Evolutionary conservation across 2,797 vertebrate genomes (phyloP).

Genomic region (Phrynocephalus forsythii): DNA sequence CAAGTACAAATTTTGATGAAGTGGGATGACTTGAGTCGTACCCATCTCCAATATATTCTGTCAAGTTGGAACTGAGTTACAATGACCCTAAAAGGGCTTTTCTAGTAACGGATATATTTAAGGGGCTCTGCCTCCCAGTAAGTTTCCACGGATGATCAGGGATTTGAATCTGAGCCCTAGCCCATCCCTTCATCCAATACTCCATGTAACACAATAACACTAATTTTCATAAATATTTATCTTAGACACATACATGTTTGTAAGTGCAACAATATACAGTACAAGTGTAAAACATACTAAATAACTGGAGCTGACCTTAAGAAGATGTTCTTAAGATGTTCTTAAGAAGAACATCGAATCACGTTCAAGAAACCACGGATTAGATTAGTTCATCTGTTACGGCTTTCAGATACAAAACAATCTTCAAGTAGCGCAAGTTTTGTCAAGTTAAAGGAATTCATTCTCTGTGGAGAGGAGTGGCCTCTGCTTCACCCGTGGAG

Average conservation of each 20-base stretch:
- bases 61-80: too few relatives aligned
- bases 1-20: too few relatives aligned
- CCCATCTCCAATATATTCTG: too few relatives aligned
- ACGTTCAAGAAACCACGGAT: neutral
- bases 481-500: too few relatives aligned
- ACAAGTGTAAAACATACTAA: slow-evolving; percentile 4
- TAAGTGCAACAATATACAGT: neutral
- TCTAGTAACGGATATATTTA: too few relatives aligned
- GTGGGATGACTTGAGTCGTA: too few relatives aligned
- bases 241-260: neutral
- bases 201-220: too few relatives aligned
- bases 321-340: neutral
- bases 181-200: too few relatives aligned
- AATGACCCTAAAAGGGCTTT: too few relatives aligned
- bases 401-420: slow-evolving; percentile 1
- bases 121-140: too few relatives aligned
- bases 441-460: neutral
- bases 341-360: neutral
- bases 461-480: neutral
- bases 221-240: neutral
- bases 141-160: too few relatives aligned
- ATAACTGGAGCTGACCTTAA: neutral
- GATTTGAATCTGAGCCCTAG: too few relatives aligned
- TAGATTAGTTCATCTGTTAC: neutral
- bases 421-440: neutral